Percentiles rank a stretch among this genome's conserved stretches.
These are phyloP conservation scores for Psittacara wagleri DNA, from an alignment of 2,113 vertebrate genomes.

Conservation along the genomic window DNA sequence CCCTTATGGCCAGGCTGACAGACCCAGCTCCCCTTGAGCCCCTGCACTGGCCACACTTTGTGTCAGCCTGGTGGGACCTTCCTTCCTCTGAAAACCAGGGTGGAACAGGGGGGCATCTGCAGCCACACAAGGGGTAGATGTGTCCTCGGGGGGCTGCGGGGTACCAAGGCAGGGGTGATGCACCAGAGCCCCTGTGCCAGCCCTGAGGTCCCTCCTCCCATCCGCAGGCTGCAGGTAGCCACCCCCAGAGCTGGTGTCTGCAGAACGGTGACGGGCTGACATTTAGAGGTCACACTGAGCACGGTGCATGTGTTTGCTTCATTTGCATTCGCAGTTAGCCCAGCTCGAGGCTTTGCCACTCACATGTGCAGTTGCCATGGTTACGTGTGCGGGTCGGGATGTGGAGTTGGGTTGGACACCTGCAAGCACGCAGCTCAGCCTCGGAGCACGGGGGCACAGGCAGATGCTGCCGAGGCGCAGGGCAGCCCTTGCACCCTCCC, in stretches of 20 bases:
- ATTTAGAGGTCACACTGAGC: conserved; percentile 64
- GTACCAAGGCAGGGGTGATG: background rate
- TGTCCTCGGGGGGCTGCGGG: background rate
- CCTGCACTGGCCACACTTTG: background rate
- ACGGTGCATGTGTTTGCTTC: conserved; percentile 43
- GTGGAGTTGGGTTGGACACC: conserved; percentile 52
- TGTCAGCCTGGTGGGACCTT: background rate
- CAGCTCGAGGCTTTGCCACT: conserved; percentile 39
- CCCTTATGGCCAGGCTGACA: background rate
- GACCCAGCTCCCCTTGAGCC: background rate
- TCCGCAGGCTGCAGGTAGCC: background rate
- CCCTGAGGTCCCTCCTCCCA: background rate
- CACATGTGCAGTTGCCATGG: conserved; percentile 60
- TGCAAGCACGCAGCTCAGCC: conserved; percentile 25
- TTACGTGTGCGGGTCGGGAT: conserved; percentile 35
- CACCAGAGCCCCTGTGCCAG: background rate
- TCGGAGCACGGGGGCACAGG: background rate
- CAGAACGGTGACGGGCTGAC: conserved; percentile 38
- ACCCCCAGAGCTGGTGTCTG: background rate
- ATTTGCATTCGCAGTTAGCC: conserved; percentile 61
- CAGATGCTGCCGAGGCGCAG: background rate
- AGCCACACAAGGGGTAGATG: background rate
- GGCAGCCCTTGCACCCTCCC: background rate
- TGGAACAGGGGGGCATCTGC: background rate
- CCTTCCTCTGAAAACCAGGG: background rate